Evolutionary conservation across 1,140 invertebrate genomes (phyloP).

Genomic region (Copidosoma floridanum): DNA sequence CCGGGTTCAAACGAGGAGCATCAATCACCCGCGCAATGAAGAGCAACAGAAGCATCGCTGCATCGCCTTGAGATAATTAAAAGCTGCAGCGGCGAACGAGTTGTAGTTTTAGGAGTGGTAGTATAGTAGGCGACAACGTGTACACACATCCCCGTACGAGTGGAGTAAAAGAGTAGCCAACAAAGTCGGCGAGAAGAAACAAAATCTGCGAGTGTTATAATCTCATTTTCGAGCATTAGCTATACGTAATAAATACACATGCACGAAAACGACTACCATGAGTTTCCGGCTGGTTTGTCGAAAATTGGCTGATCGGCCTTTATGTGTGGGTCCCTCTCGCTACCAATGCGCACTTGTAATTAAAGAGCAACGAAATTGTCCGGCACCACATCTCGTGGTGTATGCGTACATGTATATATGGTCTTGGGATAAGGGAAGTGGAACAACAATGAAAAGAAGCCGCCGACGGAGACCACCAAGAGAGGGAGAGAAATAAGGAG

Average conservation of each 20-base stretch:
- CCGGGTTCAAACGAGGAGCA: background rate
- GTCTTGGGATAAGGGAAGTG: too few species aligned
- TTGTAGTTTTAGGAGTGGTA: background rate
- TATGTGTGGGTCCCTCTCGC: background rate
- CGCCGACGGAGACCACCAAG: conserved; percentile 16
- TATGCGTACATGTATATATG: too few species aligned
- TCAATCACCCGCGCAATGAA: background rate
- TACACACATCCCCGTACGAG: background rate
- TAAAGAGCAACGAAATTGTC: conserved; percentile 18
- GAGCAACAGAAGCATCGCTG: too few species aligned
- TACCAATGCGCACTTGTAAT: conserved; percentile 6
- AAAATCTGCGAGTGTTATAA: conserved; percentile 9
- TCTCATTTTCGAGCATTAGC: background rate
- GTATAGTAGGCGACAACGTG: background rate
- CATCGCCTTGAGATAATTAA: background rate
- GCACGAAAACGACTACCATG: background rate
- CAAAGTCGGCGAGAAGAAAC: conserved; percentile 17
- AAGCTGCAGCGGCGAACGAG: background rate
- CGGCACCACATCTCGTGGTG: too few species aligned
- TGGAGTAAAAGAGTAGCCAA: conserved; percentile 21
- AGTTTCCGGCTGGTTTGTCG: too few species aligned
- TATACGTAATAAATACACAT: conserved; percentile 15
- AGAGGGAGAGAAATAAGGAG: too few species aligned
- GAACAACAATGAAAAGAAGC: too few species aligned
- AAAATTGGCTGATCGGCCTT: background rate